phyloP scores from a whole-genome alignment of 2,113 vertebrate genomes.

The Trogon surrucura region DNA sequence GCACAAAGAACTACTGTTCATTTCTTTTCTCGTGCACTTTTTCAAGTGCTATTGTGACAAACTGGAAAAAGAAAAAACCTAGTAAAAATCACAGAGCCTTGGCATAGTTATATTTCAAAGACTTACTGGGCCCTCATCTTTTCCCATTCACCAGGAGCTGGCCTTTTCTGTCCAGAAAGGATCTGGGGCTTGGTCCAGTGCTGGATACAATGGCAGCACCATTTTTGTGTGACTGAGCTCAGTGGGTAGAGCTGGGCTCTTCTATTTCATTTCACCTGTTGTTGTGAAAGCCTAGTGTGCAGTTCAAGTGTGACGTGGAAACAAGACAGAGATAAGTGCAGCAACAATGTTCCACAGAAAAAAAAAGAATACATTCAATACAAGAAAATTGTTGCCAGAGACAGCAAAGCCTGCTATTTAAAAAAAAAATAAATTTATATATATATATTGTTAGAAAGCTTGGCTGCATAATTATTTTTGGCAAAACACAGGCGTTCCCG shows the following conservation, averaged over 20 bases:
- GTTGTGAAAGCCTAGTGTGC: neutral
- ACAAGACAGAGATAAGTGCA: slow-evolving; percentile 36
- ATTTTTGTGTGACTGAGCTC: neutral
- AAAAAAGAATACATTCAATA: neutral
- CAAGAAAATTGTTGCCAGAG: neutral
- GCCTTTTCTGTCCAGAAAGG: slow-evolving; percentile 40
- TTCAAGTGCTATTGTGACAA: neutral
- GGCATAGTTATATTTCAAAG: slow-evolving; percentile 25
- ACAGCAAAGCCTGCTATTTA: neutral
- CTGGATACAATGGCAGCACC: neutral
- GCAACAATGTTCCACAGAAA: slow-evolving; percentile 30
- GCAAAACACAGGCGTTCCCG: neutral
- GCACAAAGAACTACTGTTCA: neutral
- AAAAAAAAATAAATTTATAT: neutral
- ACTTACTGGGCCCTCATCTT: neutral
- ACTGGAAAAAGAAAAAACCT: neutral
- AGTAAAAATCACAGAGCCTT: slow-evolving; percentile 1
- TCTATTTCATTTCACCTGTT: slow-evolving; percentile 41
- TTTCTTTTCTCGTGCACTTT: neutral
- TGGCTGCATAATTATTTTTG: neutral
- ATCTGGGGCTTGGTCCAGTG: neutral
- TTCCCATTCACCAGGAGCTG: neutral
- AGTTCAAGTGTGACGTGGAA: slow-evolving; percentile 28
- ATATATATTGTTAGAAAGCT: neutral
- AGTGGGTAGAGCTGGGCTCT: neutral